Evolutionary conservation across 2,113 vertebrate genomes (phyloP).

Genomic region (Actenoides lindsayi): DNA sequence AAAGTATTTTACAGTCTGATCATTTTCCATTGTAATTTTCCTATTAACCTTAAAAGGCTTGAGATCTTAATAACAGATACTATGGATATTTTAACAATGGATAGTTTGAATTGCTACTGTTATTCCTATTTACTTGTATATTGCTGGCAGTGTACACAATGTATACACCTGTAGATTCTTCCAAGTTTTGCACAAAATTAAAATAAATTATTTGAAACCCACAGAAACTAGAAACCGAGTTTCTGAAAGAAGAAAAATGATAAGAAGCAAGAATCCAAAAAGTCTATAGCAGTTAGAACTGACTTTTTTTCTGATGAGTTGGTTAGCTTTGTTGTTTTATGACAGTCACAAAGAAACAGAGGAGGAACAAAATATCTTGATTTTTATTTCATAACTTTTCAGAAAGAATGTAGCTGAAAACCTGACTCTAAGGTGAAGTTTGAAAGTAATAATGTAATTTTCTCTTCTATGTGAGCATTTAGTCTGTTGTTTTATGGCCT

Average conservation of each 20-base stretch:
- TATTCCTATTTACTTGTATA: background rate
- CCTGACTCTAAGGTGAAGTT: background rate
- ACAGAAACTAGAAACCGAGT: background rate
- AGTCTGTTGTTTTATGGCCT: background rate
- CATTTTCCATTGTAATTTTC: background rate
- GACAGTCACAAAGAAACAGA: background rate
- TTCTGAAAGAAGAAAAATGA: background rate
- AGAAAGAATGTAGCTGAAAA: background rate
- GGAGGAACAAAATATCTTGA: background rate
- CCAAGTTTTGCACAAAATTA: background rate
- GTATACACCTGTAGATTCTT: background rate
- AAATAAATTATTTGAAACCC: background rate
- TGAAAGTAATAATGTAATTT: background rate
- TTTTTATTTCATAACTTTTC: background rate
- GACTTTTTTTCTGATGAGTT: background rate
- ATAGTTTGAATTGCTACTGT: background rate
- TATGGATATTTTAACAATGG: background rate
- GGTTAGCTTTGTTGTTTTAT: background rate
- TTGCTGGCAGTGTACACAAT: background rate
- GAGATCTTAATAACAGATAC: background rate
- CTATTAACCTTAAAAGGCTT: background rate
- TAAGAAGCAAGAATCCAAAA: background rate
- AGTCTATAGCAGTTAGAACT: background rate
- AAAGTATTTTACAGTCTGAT: background rate
- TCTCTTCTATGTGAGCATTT: background rate